These are phyloP conservation scores for Branchellion lobata DNA, from an alignment of 2,888 invertebrate species.

Conservation along the genomic window DNA sequence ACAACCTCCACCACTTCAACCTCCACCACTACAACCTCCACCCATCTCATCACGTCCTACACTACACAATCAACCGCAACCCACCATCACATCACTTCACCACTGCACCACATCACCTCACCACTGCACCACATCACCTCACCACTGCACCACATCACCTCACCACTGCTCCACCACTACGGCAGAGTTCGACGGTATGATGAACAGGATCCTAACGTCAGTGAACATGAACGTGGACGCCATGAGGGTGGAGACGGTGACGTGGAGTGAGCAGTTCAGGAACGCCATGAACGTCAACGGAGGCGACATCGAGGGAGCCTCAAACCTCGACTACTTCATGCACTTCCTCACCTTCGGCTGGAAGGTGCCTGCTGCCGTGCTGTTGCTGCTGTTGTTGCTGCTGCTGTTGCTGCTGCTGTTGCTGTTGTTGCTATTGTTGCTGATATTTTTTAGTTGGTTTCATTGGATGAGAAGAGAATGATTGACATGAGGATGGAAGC, in stretches of 20 bases:
- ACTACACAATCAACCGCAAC: too few species aligned
- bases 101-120: too few species aligned
- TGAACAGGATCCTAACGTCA: slow-evolving; percentile 65
- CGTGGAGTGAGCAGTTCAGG: slow-evolving; percentile 97
- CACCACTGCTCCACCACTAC: background rate
- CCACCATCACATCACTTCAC: too few species aligned
- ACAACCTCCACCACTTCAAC: too few species aligned
- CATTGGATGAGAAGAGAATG: background rate
- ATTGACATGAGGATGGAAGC: too few species aligned
- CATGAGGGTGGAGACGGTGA: slow-evolving; percentile 65
- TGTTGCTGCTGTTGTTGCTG: too few species aligned
- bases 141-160: too few species aligned
- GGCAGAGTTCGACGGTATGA: slow-evolving; percentile 66
- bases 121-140: too few species aligned
- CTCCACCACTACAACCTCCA: too few species aligned
- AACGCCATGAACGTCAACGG: slow-evolving; percentile 92
- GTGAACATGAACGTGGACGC: slow-evolving; percentile 66
- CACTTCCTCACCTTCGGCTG: slow-evolving; percentile 95
- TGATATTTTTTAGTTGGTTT: background rate
- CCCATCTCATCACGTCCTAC: too few species aligned
- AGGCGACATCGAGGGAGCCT: slow-evolving; percentile 73
- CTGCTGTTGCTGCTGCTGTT: background rate
- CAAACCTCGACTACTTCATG: slow-evolving; percentile 87
- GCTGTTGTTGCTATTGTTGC: background rate
- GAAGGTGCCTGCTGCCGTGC: slow-evolving; percentile 71